Evolutionary conservation across 1,140 invertebrate species (phyloP).

Genomic region (Drosophila mojavensis): DNA sequence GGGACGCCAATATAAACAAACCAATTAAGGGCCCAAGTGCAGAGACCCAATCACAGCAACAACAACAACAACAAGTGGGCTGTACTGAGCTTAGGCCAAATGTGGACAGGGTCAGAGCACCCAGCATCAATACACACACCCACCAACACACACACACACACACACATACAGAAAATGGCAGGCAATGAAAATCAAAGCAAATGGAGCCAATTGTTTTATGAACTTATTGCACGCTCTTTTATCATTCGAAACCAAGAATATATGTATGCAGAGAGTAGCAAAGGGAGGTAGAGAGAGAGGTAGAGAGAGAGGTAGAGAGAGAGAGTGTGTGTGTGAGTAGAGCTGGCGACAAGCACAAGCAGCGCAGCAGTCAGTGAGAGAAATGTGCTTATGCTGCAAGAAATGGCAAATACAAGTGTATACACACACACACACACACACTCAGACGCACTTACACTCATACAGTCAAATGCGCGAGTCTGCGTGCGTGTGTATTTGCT

Average conservation of each 20-base stretch:
- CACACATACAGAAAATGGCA: conserved; percentile 75
- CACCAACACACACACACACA: conserved; percentile 1
- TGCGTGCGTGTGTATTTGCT: background rate
- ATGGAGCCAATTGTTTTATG: conserved; percentile 83
- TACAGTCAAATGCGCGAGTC: background rate
- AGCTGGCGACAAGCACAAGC: background rate
- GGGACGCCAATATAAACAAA: conserved; percentile 81
- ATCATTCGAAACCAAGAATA: conserved; percentile 18
- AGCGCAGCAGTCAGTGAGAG: conserved; percentile 29
- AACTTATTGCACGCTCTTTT: conserved; percentile 71
- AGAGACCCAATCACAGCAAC: conserved; percentile 44
- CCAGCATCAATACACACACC: conserved; percentile 71
- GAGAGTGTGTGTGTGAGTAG: background rate
- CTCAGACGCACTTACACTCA: background rate
- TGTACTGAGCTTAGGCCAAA: conserved; percentile 15
- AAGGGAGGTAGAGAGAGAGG: background rate
- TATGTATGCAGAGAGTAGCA: background rate
- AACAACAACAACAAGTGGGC: conserved; percentile 18
- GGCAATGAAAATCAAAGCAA: conserved; percentile 81
- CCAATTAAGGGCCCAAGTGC: conserved; percentile 73
- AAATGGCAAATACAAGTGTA: conserved; percentile 43
- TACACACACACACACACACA: conserved; percentile 17
- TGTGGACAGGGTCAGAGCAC: conserved; percentile 12
- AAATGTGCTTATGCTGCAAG: conserved; percentile 76
- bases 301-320: background rate